Evolutionary conservation across 2,113 vertebrate genomes (phyloP), one percentile per base, ranked within the genome.

Genomic region (Ceuthmochares aereus): DNA sequence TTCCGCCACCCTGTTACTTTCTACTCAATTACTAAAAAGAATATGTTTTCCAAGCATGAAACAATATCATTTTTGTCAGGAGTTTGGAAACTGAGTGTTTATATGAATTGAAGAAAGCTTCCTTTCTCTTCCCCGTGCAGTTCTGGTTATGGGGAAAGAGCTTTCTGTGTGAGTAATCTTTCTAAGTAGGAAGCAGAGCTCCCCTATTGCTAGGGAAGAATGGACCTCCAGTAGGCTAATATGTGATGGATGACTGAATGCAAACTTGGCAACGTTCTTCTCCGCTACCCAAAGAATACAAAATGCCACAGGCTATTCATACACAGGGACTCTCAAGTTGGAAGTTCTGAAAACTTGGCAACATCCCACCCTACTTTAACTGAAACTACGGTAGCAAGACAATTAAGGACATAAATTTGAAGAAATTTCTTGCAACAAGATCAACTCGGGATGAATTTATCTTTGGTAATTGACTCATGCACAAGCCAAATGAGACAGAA

Each of bases 11-110:
- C 80, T 55, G 76, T 40, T 60, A 34, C 69, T 96, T 87, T 92
- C 90, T 78, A 69, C 83, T 75, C 83, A 47, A 4, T 36, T 58
- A 69, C 92, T 32, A 51, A 68, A 56, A 95, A 56, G 90, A 95
- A 93, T 92, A 96, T 94, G 77, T 96, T 97, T 90, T 68, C 95
- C 67, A 74, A 47, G 92, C 83, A 87, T 64, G 90, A 63, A 90
- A 92, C 84, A 76, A 91, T 97, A 92, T 96, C n/a, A 97, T 96
- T 96, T 97, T 84, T 96, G 95, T 97, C 69, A 52, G 27, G 52
- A 47, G 19, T 66, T 93, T 94, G 95, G 93, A 78, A 96, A 84
- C 37, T 0, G 0, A 69, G 62, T 10, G 19, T 43, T 43, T 16
- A 18, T 40, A n/a, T 10, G 66, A 75, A 9, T 9, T 19, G 69